Conservation (phyloP, 2,797 vertebrate species). For the Alauda arvensis region DNA sequence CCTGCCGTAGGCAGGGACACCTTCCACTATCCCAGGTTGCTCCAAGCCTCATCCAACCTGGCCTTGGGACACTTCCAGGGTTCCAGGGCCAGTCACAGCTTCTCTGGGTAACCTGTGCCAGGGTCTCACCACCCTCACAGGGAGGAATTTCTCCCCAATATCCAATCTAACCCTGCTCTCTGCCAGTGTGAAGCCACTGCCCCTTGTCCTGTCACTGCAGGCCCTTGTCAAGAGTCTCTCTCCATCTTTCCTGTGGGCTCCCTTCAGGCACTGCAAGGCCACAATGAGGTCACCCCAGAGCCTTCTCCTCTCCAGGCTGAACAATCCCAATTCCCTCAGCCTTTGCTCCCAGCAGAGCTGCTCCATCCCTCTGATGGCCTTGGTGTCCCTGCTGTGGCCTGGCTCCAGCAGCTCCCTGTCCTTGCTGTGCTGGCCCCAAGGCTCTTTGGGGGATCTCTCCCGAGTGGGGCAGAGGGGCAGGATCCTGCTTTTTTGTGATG, state of each 20-base stretch:
- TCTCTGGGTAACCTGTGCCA: not conserved
- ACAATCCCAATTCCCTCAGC: not conserved
- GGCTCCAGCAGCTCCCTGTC: not conserved
- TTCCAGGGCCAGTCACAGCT: not conserved
- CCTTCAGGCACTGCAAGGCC: too few relatives aligned
- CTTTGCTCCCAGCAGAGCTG: not conserved
- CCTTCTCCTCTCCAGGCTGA: too few relatives aligned
- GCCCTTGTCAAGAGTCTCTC: not conserved
- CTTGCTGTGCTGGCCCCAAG: not conserved
- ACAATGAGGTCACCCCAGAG: too few relatives aligned
- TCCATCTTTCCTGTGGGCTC: too few relatives aligned
- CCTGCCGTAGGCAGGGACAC: not conserved
- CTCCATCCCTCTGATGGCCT: not conserved
- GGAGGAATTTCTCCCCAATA: rapidly evolving
- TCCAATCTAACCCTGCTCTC: rapidly evolving
- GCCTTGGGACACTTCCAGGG: not conserved
- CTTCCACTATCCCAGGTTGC: not conserved
- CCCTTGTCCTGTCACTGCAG: not conserved
- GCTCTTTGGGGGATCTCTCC: not conserved
- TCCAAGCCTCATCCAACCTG: rapidly evolving
- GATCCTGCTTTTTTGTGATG: not conserved
- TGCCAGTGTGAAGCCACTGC: not conserved
- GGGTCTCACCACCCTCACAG: rapidly evolving
- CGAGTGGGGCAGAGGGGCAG: not conserved
- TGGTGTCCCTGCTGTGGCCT: not conserved